Evolutionary conservation across 2,888 invertebrate species (phyloP).

Genomic region (Dryococelus australis): DNA sequence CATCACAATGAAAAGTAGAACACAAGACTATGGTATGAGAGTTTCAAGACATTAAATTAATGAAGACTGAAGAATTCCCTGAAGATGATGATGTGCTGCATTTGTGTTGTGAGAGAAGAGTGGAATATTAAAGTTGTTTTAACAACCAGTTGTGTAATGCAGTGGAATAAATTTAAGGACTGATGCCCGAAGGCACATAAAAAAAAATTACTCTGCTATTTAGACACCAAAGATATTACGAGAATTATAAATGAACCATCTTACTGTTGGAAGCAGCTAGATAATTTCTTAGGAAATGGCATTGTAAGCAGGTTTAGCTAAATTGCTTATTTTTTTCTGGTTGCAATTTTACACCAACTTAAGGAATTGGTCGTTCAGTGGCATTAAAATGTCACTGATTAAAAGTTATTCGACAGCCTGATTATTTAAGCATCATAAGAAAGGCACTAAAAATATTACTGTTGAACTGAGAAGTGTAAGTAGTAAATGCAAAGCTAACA

Average conservation of each 20-base stretch:
- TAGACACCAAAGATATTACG: neutral
- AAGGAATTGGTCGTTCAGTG: too few species aligned
- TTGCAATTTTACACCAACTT: too few species aligned
- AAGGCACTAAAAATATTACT: too few species aligned
- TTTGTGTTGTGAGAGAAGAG: too few species aligned
- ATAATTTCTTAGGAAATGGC: too few species aligned
- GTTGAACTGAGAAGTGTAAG: too few species aligned
- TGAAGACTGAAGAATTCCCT: neutral
- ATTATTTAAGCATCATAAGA: too few species aligned
- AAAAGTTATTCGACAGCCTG: too few species aligned
- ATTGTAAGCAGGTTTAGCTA: neutral
- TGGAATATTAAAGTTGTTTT: too few species aligned
- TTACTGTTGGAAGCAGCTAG: neutral
- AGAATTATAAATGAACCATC: neutral
- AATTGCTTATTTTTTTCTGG: neutral
- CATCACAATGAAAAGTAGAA: too few species aligned
- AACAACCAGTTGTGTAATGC: neutral
- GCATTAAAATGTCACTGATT: too few species aligned
- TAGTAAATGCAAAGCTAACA: too few species aligned
- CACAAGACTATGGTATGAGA: neutral
- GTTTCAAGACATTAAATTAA: neutral
- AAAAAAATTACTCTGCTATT: neutral
- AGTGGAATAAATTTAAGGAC: neutral
- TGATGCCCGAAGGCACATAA: neutral
- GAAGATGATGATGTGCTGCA: neutral